phyloP scores from a whole-genome alignment of 2,113 vertebrate species.

The Eulemur rufifrons region DNA sequence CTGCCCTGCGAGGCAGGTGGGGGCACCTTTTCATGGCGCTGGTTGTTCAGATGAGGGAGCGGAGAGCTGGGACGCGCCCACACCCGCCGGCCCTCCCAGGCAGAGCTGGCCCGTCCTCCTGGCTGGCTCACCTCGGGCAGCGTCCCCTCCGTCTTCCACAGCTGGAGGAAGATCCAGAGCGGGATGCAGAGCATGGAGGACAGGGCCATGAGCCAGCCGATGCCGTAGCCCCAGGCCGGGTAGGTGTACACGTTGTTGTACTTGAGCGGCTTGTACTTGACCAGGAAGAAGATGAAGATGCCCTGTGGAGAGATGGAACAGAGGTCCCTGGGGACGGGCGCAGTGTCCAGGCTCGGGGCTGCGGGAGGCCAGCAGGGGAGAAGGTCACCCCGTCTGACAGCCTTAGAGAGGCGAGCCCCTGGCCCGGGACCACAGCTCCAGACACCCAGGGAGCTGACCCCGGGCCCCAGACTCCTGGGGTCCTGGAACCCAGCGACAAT shows the following conservation, averaged over 20 bases:
- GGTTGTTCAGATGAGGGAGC: background rate
- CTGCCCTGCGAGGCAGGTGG: too few species aligned
- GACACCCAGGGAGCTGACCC: too few species aligned
- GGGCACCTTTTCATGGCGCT: background rate
- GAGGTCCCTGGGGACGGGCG: background rate
- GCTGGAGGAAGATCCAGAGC: conserved; percentile 90
- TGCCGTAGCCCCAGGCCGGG: conserved; percentile 97
- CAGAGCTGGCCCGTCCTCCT: background rate
- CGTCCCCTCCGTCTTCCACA: conserved; percentile 95
- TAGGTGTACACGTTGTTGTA: conserved; percentile 99
- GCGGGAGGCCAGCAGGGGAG: background rate
- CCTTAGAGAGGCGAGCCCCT: background rate
- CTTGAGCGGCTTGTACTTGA: conserved; percentile 98
- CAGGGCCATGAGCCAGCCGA: conserved; percentile 99
- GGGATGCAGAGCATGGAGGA: conserved; percentile 99
- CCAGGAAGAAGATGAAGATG: conserved; percentile 98
- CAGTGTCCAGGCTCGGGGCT: background rate
- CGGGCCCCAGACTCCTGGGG: background rate
- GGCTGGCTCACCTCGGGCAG: conserved; percentile 89
- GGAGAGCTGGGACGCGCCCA: fast-evolving
- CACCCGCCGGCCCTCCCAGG: background rate
- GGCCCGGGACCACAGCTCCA: background rate
- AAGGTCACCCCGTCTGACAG: fast-evolving
- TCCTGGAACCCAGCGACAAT: background rate
- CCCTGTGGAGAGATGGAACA: conserved; percentile 80